phyloP scores from a whole-genome alignment of 1,140 invertebrate species.

The Melanaphis sacchari region DNA sequence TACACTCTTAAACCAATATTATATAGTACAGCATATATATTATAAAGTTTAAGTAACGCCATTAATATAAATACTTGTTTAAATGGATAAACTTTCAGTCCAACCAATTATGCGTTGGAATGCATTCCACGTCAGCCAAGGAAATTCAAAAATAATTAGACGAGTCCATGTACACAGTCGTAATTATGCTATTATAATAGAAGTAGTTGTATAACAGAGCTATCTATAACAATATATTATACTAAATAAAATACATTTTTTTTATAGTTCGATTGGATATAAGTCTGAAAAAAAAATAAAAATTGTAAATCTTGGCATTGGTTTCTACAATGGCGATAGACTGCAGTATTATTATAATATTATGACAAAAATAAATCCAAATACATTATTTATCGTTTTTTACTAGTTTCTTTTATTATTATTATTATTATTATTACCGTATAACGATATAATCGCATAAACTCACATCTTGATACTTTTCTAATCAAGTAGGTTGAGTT shows the following conservation, averaged over 20 bases:
- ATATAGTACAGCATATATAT: not conserved
- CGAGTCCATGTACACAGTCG: not conserved
- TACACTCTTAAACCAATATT: not conserved
- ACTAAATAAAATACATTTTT: not conserved
- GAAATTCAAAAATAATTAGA: constrained; percentile 14
- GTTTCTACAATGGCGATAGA: not conserved
- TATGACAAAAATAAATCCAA: not conserved
- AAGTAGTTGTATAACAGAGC: not conserved
- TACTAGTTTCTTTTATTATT: not conserved
- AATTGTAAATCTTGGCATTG: not conserved
- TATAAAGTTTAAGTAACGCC: not conserved
- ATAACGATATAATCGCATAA: not conserved
- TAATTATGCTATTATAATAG: not conserved
- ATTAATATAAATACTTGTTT: constrained; percentile 20
- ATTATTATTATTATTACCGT: not conserved
- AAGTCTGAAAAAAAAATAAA: not conserved
- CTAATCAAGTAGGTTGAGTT: not conserved
- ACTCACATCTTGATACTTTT: not conserved
- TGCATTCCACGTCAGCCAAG: not conserved
- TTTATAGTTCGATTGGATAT: not conserved
- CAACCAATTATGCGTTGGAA: not conserved
- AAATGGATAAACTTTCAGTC: not conserved
- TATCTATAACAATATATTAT: not conserved
- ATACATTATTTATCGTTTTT: not conserved
- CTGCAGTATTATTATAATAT: not conserved